Conservation (phyloP, 2,797 vertebrate species). For the Pseudochirops cupreus region DNA sequence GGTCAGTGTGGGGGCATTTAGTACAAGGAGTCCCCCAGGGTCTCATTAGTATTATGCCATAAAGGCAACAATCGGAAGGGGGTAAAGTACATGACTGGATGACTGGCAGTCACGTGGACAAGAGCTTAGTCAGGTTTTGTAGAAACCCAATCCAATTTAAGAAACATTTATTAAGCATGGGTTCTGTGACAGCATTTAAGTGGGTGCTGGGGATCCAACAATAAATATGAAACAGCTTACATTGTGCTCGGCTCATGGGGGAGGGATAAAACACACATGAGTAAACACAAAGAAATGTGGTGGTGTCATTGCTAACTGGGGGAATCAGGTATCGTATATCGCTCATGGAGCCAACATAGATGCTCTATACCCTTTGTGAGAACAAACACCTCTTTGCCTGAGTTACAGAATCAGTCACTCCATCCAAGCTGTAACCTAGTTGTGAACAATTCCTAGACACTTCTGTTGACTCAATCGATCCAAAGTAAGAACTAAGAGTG, state of each 20-base stretch:
- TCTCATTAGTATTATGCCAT: background rate
- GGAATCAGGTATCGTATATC: background rate
- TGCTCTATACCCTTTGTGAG: background rate
- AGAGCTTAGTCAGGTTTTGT: background rate
- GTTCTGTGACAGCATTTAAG: background rate
- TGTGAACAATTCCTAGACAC: background rate
- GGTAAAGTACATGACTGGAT: background rate
- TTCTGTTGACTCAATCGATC: background rate
- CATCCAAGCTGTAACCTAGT: background rate
- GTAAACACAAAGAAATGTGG: background rate
- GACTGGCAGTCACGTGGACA: too few relatives aligned
- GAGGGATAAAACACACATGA: background rate
- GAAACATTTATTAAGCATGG: background rate
- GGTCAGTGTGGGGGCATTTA: background rate
- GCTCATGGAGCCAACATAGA: background rate
- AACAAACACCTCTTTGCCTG: background rate
- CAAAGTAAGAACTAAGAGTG: background rate
- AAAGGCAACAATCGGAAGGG: background rate
- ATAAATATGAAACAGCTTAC: too few relatives aligned
- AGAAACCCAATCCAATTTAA: background rate
- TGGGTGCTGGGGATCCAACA: background rate
- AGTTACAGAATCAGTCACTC: background rate
- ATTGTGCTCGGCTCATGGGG: background rate
- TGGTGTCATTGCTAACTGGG: background rate
- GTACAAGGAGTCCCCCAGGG: background rate